Evolutionary conservation across 2,797 vertebrate genomes (phyloP), one percentile per base, ranked within the genome.

Genomic region (Menidia menidia): DNA sequence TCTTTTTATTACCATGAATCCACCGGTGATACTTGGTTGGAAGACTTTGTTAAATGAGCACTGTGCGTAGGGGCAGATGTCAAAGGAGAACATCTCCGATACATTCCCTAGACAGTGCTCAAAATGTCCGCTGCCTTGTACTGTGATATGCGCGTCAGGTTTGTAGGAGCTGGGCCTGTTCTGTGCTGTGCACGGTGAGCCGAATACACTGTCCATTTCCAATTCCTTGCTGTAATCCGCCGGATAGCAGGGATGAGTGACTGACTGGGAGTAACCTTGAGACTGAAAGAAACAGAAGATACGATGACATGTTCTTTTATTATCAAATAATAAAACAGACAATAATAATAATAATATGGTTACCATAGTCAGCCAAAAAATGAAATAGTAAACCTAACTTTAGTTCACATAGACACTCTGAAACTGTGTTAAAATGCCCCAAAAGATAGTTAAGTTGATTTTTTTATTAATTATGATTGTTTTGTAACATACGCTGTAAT

Each of bases 231-330:
- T 76, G 88, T 92, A 85, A 75, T 72, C 92, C 41, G 52, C 68
- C 0, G 96, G 95, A 62, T 95, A 96, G 81, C 96, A 98, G 5
- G 96, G 96, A 47, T 97, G 93, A 4, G 42, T 64, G 3, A 93
- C 60, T 0, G 41, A 63, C 0, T 7, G 57, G 0, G 73, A 39
- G 62, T 82, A 81, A 62, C 66, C 86, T 77, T 93, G 93, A 56
- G 81, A 82, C 93, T 94, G 80, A 84, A 19, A 77, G 35, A 73
- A 0, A 53, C 6, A 57, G 35, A 64, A 32, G 42, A 11, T 51
- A 18, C 2, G 25, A 7, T 18, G 41, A 57, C 4, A 57, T 9
- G 10, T 11, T n/a, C 6, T 4, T 1, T 47, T 16, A 47, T 44
- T 8, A 5, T 25, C 0, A 18, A 62, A 50, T 39, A 7, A 50